Percentiles rank a stretch among this genome's conserved stretches.
Conservation (phyloP, 2,113 vertebrate species). For the Chionodraco myersi region DNA sequence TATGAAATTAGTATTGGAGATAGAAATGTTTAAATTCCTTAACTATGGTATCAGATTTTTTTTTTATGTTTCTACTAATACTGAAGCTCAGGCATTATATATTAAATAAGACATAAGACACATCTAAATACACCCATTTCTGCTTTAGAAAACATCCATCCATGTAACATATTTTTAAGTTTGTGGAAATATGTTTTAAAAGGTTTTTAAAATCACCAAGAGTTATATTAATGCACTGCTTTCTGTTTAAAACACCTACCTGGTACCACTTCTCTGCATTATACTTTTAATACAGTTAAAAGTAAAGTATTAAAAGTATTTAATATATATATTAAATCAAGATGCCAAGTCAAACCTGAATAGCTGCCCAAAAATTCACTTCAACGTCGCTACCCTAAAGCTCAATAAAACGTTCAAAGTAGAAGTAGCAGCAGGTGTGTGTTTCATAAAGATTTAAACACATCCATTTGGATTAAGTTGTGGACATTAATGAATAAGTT, state of each 20-base stretch:
- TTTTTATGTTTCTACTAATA: background rate
- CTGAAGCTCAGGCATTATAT: background rate
- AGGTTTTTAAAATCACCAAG: background rate
- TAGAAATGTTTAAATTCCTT: background rate
- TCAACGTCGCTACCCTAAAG: background rate
- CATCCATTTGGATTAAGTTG: background rate
- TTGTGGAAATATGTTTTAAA: background rate
- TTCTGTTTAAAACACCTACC: constrained; percentile 1
- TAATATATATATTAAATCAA: constrained; percentile 15
- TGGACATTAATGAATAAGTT: background rate
- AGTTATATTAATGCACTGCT: background rate
- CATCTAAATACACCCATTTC: background rate
- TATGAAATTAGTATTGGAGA: background rate
- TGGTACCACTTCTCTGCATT: background rate
- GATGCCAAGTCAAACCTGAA: constrained; percentile 15
- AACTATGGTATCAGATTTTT: background rate
- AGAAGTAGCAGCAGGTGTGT: background rate
- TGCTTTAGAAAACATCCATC: background rate
- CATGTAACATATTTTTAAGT: no score
- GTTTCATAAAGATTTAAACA: constrained; percentile 11
- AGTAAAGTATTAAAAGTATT: no score
- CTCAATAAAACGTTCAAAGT: constrained; percentile 36
- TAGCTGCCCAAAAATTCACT: constrained; percentile 11
- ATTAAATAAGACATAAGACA: no score
- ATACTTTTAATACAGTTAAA: background rate